phyloP scores from a whole-genome alignment of 2,797 vertebrate genomes.

The Sorex maritimensis region DNA sequence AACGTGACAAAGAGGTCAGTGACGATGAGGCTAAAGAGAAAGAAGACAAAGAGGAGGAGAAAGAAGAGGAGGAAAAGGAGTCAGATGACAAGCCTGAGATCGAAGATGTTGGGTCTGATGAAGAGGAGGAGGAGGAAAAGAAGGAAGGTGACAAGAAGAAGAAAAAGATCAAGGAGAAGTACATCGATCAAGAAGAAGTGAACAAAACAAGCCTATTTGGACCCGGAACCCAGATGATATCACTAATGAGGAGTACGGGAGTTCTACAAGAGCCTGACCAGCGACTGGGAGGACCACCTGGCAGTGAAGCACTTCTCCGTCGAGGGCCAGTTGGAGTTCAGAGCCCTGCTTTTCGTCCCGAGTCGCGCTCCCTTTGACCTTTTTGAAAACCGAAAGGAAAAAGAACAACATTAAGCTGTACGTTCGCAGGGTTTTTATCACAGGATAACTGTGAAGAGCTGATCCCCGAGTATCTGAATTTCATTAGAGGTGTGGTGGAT shows the following conservation, averaged over 20 bases:
- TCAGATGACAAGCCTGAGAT: constrained; percentile 92
- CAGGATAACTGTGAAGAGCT: constrained; percentile 99
- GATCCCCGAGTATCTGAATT: constrained; percentile 98
- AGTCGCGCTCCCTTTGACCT: constrained; percentile 96
- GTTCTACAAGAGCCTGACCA: constrained; percentile 97
- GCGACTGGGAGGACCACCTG: constrained; percentile 98
- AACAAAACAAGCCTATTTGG: constrained; percentile 99
- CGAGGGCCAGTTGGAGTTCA: constrained; percentile 96
- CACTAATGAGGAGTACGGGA: constrained; percentile 97
- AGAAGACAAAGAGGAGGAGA: no score
- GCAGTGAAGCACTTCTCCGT: constrained; percentile 97
- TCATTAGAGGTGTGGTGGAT: constrained; percentile 97
- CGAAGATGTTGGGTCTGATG: constrained; percentile 96
- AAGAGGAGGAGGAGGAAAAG: constrained; percentile 93
- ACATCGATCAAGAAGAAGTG: constrained; percentile 95
- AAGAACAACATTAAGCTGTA: constrained; percentile 98
- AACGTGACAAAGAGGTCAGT: no score
- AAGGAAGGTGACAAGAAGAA: constrained; percentile 95
- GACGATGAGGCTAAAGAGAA: no score
- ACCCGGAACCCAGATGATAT: constrained; percentile 98
- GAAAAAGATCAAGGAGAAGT: constrained; percentile 93
- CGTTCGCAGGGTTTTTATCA: constrained; percentile 98
- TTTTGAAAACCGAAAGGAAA: constrained; percentile 96
- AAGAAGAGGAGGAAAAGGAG: no score
- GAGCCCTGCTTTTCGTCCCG: constrained; percentile 95